Evolutionary conservation across 2,113 vertebrate species (phyloP), one percentile per base, ranked within the genome.

Genomic region (Podiceps cristatus): DNA sequence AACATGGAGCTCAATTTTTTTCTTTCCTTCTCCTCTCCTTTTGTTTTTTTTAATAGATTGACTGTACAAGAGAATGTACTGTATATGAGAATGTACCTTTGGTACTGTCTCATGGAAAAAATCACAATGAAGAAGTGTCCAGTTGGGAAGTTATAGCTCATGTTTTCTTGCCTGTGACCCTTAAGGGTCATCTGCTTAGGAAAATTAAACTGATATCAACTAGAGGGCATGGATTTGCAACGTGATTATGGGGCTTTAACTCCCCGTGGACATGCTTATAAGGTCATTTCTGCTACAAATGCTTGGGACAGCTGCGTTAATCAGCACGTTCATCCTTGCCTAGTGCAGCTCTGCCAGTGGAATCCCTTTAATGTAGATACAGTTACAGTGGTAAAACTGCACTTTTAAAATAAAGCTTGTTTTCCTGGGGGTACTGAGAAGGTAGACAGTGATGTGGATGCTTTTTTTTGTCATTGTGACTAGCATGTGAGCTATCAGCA

Each of bases 241-340:
- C 0, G 29, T 85, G 90, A 88, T 97, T 96, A 87, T 77, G 64
- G 84, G 88, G 72, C 82, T 96, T 92, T 88, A 93, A 60, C 66
- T 90, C 72, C 79, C 55, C 40, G 47, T 95, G 82, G 60, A 75
- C 0, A 0, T 93, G 72, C 92, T 92, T 93, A 35, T 72, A 76
- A 90, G 53, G 84, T 95, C 68, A 18, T 91, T 96, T 90, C 81
- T 94, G 49, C 84, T 68, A 23, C 60, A 75, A 42, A 35, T 75
- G 52, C 69, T 78, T 90, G 73, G 58, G 74, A 90, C 93, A 95
- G 93, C 81, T 93, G 92, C 69, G 40, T 96, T 95, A 76, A 95
- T 93, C 58, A 78, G 44, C 40, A 7, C 3, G 44, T 75, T 85
- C 85, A 76, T 92, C 63, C 55, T 78, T 88, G 81, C 40, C 63